Percentiles rank a stretch among this genome's conserved stretches.
phyloP scores from a whole-genome alignment of 2,113 vertebrate genomes.

The human (Homo sapiens) region GRCh38 chr22:42713001-42713500 shows the following conservation, averaged over 20 bases:
- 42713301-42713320: background rate
- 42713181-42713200: background rate
- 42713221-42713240: background rate
- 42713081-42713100: background rate
- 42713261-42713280: background rate
- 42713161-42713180: background rate
- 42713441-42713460: background rate
- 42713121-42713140: background rate
- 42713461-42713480: background rate
- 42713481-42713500: background rate
- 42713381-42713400: accelerated
- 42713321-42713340: background rate
- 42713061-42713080: background rate
- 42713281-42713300: background rate
- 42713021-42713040: background rate
- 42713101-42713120: background rate
- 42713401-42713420: background rate
- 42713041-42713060: background rate
- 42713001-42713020: background rate
- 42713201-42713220: background rate
- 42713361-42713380: background rate
- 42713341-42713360: background rate
- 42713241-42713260: background rate
- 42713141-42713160: background rate
- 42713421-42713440: background rate